Evolutionary conservation across 1,140 invertebrate species (phyloP), one percentile per base, ranked within the genome.

Genomic region (Anastatus disparis): DNA sequence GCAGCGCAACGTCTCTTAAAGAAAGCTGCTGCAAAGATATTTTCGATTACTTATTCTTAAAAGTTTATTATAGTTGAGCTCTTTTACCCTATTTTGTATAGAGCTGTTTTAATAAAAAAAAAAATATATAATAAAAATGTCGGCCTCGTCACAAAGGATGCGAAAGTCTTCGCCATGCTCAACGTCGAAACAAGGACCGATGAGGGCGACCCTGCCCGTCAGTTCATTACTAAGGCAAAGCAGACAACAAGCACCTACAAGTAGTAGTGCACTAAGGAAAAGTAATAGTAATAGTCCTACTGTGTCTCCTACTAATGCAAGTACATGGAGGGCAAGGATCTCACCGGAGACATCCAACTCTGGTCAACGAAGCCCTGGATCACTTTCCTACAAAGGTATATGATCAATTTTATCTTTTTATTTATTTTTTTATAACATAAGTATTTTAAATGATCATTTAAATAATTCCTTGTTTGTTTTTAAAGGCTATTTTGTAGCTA

Each of bases 191-290:
- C 89, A 90, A 76, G 91, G 91, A 31, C 91, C 91, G 69, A 90
- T 92, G 89, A 89, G 90, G 81, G 91, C 91, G 44, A 92, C 91
- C 55, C 84, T 93, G 74, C 91, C 91, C 53, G 90, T 92, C 72
- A 90, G 90, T 71, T 92, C 91, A 52, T 86, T 92, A 31, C 86
- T 92, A 76, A 88, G 91, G 75, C 89, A 90, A 76, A 87, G 88
- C 75, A 83, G 85, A 65, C 79, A 83, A 50, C 63, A 46, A 31
- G 27, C 61, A 10, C 50, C 50, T 2, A 56, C 29, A 15, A 56
- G 35, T 38, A 48, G 35, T 35, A 40, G 48, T n/a, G 15, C 42
- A 1, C 42, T 31, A 13, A 48, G 53, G 24, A 90, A 89, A 79
- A 90, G 88, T 73, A 86, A 89, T 73, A 87, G 86, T 77, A 90